Evolutionary conservation across 2,888 invertebrate genomes (phyloP).

Genomic region (Cinara cedri): DNA sequence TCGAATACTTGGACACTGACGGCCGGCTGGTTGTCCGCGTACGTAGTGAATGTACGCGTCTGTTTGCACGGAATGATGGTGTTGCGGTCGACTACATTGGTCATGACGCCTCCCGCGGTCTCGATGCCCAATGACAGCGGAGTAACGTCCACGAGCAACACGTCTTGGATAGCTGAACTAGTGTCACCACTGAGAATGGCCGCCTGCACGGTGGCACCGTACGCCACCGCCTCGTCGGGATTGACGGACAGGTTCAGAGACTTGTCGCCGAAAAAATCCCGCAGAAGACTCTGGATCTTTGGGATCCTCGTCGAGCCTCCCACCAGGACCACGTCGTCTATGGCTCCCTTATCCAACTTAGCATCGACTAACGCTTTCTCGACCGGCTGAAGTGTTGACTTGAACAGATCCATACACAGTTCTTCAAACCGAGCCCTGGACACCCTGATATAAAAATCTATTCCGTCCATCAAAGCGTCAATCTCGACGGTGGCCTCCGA

Average conservation of each 20-base stretch:
- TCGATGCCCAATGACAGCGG: conserved; percentile 77
- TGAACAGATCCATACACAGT: conserved; percentile 74
- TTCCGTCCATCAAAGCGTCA: conserved; percentile 65
- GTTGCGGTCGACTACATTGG: conserved; percentile 64
- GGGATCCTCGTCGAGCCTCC: conserved; percentile 83
- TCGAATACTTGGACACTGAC: conserved; percentile 64
- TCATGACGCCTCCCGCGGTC: conserved; percentile 80
- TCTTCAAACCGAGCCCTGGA: conserved; percentile 79
- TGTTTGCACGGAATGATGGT: conserved; percentile 71
- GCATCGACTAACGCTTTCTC: conserved; percentile 80
- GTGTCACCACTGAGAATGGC: conserved; percentile 69
- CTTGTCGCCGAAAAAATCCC: conserved; percentile 73
- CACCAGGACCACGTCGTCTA: conserved; percentile 80
- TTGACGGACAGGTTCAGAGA: conserved; percentile 76
- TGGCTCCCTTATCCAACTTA: conserved; percentile 75
- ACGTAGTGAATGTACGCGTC: conserved; percentile 66
- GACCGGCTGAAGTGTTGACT: conserved; percentile 76
- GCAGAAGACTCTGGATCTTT: conserved; percentile 75
- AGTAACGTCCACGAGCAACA: conserved; percentile 72
- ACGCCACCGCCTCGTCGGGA: conserved; percentile 82
- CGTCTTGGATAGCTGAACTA: conserved; percentile 73
- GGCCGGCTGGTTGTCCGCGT: conserved; percentile 67
- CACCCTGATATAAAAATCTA: conserved; percentile 71
- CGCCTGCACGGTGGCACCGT: conserved; percentile 79
- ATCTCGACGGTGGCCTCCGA: conserved; percentile 67